phyloP scores from a whole-genome alignment of 2,113 vertebrate species.

The Muscicapa adusta region DNA sequence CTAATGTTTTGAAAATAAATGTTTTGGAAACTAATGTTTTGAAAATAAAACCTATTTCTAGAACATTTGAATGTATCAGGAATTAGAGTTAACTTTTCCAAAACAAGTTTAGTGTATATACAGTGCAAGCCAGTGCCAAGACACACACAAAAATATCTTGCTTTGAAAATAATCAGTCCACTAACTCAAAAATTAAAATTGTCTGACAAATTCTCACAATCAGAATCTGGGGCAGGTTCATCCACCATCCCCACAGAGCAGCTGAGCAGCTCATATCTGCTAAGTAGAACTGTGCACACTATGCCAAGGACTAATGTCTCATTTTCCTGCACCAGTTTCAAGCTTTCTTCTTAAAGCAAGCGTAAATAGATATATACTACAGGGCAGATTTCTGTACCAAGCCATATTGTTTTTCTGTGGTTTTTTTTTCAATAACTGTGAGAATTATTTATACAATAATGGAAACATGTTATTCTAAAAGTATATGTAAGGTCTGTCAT shows the following conservation, averaged over 20 bases:
- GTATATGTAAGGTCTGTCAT: not conserved
- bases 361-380: not conserved
- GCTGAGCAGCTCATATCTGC: not conserved
- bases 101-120: not conserved
- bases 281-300: not conserved
- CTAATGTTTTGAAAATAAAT: not conserved
- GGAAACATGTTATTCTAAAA: not conserved
- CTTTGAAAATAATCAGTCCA: not conserved
- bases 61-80: not conserved
- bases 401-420: not conserved
- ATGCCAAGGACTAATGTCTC: not conserved
- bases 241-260: not conserved
- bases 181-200: not conserved
- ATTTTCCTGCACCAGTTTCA: not conserved
- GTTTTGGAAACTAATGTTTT: not conserved
- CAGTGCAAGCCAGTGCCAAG: not conserved
- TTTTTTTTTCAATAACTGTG: not conserved
- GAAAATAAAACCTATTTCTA: not conserved
- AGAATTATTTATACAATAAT: not conserved
- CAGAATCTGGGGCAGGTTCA: not conserved
- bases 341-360: not conserved
- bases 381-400: not conserved
- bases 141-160: not conserved
- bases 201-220: not conserved
- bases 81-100: not conserved